phyloP scores from a whole-genome alignment of 23 tunicate genomes.

The Phallusia fumigata region DNA sequence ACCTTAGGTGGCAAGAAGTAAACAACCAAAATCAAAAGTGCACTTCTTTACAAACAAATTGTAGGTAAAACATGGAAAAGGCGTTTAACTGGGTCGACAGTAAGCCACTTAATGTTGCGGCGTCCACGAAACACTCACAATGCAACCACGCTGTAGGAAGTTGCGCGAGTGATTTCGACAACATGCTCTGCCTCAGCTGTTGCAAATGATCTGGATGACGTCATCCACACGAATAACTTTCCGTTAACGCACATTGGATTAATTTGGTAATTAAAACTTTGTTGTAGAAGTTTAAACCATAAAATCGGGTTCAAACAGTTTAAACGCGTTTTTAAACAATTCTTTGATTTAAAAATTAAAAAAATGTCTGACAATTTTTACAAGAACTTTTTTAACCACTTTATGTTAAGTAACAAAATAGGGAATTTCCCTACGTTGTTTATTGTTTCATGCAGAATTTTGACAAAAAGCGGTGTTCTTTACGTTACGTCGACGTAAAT shows the following conservation, averaged over 20 bases:
- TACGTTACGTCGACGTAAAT: not conserved
- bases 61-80: too few species aligned
- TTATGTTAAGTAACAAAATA: too few species aligned
- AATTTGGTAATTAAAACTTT: not conserved
- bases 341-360: too few species aligned
- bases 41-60: too few species aligned
- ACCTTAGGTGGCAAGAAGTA: not conserved
- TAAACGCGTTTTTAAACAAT: too few species aligned
- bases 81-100: not conserved
- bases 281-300: too few species aligned
- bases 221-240: not conserved
- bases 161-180: not conserved
- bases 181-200: constrained; percentile 14
- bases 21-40: not conserved
- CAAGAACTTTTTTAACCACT: too few species aligned
- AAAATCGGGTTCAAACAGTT: too few species aligned
- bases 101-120: not conserved
- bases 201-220: constrained; percentile 2
- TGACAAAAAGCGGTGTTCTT: too few species aligned
- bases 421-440: too few species aligned
- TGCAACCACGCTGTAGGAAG: not conserved
- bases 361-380: too few species aligned
- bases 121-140: not conserved
- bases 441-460: too few species aligned
- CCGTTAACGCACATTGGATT: not conserved